These are phyloP conservation scores for Pseudorasbora parva DNA, from an alignment of 2,113 vertebrate species.

Conservation along the genomic window DNA sequence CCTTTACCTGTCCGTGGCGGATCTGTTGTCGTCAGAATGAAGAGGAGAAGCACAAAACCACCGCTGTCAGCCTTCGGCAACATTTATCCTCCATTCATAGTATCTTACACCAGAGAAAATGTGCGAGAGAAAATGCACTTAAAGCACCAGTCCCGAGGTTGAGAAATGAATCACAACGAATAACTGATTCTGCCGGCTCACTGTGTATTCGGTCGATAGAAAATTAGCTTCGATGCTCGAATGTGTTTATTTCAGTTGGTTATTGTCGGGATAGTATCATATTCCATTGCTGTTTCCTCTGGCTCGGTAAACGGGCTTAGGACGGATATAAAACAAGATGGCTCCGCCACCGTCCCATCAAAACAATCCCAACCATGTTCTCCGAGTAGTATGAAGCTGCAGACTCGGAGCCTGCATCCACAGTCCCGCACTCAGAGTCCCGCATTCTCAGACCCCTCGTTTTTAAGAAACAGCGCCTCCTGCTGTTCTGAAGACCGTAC, in stretches of 20 bases:
- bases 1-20: constrained; percentile 90
- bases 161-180: neutral
- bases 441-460: too few relatives aligned
- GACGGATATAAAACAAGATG: constrained; percentile 75
- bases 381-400: too few relatives aligned
- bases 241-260: neutral
- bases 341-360: constrained; percentile 73
- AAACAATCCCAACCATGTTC: constrained; percentile 76
- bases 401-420: too few relatives aligned
- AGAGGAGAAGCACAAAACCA: constrained; percentile 85
- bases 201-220: neutral
- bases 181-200: neutral
- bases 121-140: constrained; percentile 56
- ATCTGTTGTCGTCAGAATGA: constrained; percentile 89
- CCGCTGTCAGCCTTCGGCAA: constrained; percentile 94
- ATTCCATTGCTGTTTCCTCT: neutral
- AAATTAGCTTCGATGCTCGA: neutral
- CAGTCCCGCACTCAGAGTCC: too few relatives aligned
- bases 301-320: constrained; percentile 18
- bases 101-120: constrained; percentile 79
- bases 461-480: too few relatives aligned
- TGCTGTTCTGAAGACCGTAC: too few relatives aligned
- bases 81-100: constrained; percentile 99
- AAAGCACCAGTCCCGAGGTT: constrained; percentile 42
- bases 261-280: constrained; percentile 13